Evolutionary conservation across 2,113 vertebrate species (phyloP).

Genomic region (Bucco capensis): DNA sequence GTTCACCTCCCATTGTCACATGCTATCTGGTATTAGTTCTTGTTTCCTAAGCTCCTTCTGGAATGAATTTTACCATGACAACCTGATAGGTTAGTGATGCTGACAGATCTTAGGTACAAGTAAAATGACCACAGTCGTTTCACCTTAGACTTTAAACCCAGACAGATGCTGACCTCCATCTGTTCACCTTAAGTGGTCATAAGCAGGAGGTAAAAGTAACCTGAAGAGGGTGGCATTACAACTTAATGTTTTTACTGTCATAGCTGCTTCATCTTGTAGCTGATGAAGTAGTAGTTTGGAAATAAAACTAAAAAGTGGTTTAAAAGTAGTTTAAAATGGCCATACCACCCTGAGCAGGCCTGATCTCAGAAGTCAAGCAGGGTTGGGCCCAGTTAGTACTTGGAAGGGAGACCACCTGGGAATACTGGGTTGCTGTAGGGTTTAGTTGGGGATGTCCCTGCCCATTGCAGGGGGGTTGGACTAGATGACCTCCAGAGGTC

Average conservation of each 20-base stretch:
- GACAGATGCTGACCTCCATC: fast-evolving
- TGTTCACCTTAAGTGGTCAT: neutral
- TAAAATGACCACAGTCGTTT: neutral
- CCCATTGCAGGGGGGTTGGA: too few species aligned
- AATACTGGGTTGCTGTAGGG: too few species aligned
- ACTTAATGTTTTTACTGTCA: neutral
- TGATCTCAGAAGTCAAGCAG: too few species aligned
- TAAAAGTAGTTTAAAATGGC: too few species aligned
- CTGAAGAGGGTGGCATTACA: neutral
- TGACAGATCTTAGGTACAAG: neutral
- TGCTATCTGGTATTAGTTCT: neutral
- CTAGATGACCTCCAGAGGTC: too few species aligned
- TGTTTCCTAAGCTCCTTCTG: neutral
- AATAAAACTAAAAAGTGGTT: too few species aligned
- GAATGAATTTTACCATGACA: neutral
- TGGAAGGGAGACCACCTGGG: too few species aligned
- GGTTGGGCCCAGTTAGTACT: too few species aligned
- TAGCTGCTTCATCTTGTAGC: neutral
- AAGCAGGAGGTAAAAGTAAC: neutral
- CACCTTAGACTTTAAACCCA: neutral
- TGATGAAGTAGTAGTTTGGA: neutral
- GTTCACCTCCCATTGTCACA: fast-evolving
- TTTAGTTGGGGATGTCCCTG: too few species aligned
- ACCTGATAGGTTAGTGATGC: neutral
- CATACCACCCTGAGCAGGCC: too few species aligned